Evolutionary conservation across 2,888 invertebrate genomes (phyloP), one percentile per base, ranked within the genome.

Genomic region (Dicranocentrus wangi): DNA sequence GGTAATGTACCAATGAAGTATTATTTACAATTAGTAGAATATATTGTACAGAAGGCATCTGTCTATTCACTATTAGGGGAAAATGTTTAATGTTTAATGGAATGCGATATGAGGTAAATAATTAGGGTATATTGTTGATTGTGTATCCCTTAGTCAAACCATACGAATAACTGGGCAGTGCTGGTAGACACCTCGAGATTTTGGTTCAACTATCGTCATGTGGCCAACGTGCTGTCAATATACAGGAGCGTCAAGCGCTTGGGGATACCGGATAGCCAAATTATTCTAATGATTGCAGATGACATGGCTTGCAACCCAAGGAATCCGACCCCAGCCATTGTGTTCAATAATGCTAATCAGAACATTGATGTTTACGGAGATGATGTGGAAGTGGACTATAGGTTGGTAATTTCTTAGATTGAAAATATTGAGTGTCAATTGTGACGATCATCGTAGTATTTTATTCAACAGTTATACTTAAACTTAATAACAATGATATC

Each of bases 151-250:
- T 70, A 92, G 88, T 92, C 92, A 0, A 92, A 92, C 28, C 99
- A 99, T 88, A 97, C 98, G 0, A 99, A 99, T 88, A 99, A 99
- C 89, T 99, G 99, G 99, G 99, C 99, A 0, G 98, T 99, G 15
- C 90, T 99, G 72, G 99, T 99, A 0, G 99, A 99, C 89, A 99
- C 99, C 0, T 99, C 98, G 0, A 91, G 99, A 76, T 99, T 99
- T 89, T 99, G 99, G 99, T 99, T 99, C 88, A 99, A 99, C 89
- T 99, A 99, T 89, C 93, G 99, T 5, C 99, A 99, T 92, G 98
- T 99, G 32, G 98, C 99, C 2, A 99, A 99, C 89, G 99, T 99
- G 0, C 89, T 99, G 19, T 99, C 99, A 0, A 96, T 99, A 83
- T 99, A 99, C 88, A 92, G 98, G 13, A 98, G 98, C 88, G 98